phyloP scores from a whole-genome alignment of 2,113 vertebrate genomes.

The Neotoma lepida region DNA sequence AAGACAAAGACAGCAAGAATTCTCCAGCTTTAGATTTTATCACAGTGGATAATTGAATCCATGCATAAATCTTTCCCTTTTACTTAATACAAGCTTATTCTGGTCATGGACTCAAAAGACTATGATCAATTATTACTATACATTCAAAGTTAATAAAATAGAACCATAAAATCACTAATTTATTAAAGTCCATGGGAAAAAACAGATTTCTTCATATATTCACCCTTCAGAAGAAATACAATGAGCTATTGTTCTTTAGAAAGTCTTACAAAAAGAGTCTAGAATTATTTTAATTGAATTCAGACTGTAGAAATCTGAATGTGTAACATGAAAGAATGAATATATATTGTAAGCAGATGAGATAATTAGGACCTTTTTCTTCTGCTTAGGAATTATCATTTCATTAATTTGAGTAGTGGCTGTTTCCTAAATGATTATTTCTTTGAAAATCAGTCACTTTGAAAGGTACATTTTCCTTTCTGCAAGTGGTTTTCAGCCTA shows the following conservation, averaged over 20 bases:
- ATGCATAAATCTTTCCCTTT: not conserved
- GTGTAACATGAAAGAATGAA: slow-evolving; percentile 49
- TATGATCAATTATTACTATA: slow-evolving; percentile 1
- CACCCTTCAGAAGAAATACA: slow-evolving; percentile 28
- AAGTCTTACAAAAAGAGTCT: slow-evolving; percentile 51
- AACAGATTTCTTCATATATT: slow-evolving; percentile 43
- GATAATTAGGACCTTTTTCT: slow-evolving; percentile 58
- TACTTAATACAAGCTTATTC: slow-evolving; percentile 26
- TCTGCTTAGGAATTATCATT: slow-evolving; percentile 46
- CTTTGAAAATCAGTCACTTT: slow-evolving; percentile 57
- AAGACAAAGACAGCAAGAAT: not conserved
- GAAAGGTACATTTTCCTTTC: slow-evolving; percentile 59
- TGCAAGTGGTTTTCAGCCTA: not conserved
- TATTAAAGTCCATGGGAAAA: slow-evolving; percentile 29
- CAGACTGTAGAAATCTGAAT: slow-evolving; percentile 40
- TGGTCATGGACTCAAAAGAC: slow-evolving; percentile 11
- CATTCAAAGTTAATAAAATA: slow-evolving; percentile 58
- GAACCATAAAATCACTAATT: slow-evolving; percentile 41
- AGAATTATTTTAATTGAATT: slow-evolving; percentile 69
- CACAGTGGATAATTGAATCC: not conserved
- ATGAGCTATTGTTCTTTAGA: slow-evolving; percentile 55
- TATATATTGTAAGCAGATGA: slow-evolving; percentile 36
- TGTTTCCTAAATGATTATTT: slow-evolving; percentile 41
- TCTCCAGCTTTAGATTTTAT: not conserved
- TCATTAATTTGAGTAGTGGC: slow-evolving; percentile 54